Conservation (phyloP, 30 jellyfish, hydroid and myxozoan genomes). For the Aurelia sp. region DNA sequence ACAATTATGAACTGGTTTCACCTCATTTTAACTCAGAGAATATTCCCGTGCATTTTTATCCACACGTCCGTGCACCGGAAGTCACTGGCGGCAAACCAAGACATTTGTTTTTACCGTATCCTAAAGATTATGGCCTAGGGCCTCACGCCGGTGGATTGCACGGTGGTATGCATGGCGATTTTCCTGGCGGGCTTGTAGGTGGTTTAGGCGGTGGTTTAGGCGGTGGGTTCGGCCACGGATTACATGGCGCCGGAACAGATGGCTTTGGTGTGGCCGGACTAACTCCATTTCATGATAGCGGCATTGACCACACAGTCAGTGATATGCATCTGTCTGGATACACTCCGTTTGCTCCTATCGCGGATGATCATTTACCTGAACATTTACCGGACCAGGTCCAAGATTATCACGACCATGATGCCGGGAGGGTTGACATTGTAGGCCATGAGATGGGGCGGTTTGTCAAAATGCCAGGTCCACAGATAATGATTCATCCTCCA, state of each 20-base stretch:
- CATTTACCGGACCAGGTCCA: not conserved
- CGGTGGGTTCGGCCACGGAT: slow-evolving; percentile 37
- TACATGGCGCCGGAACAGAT: not conserved
- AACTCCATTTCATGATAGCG: not conserved
- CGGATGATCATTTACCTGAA: not conserved
- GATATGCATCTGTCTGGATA: not conserved
- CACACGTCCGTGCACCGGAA: slow-evolving; percentile 74
- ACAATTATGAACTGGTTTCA: slow-evolving; percentile 61
- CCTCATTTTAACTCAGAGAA: slow-evolving; percentile 54
- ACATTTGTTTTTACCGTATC: slow-evolving; percentile 80
- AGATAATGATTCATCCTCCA: slow-evolving; percentile 59
- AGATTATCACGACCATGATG: not conserved
- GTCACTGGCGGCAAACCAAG: slow-evolving; percentile 79
- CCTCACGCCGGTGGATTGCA: slow-evolving; percentile 57
- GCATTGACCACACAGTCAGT: not conserved
- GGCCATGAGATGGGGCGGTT: slow-evolving; percentile 61
- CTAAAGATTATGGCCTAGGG: slow-evolving; percentile 33
- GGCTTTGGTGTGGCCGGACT: not conserved
- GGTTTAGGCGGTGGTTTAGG: not conserved
- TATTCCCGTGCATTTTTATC: slow-evolving; percentile 72
- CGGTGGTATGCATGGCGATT: slow-evolving; percentile 31
- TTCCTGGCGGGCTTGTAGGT: slow-evolving; percentile 27
- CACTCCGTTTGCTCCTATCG: slow-evolving; percentile 22
- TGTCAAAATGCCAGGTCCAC: slow-evolving; percentile 51
- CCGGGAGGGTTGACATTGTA: slow-evolving; percentile 30